Evolutionary conservation across 23 tunicate genomes (phyloP).

Genomic region (Clavelina lepadiformis): DNA sequence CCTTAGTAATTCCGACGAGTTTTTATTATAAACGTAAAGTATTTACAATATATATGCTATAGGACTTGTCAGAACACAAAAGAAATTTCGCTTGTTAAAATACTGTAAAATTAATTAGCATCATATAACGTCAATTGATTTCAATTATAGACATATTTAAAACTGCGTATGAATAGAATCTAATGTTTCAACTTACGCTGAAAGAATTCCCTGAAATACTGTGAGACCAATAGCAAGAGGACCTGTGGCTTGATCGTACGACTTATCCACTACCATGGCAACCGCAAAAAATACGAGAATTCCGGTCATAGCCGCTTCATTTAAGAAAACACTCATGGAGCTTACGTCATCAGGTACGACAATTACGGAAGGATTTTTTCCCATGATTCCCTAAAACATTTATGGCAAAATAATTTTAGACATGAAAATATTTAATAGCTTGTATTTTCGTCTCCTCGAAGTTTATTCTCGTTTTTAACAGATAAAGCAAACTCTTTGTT

Average conservation of each 20-base stretch:
- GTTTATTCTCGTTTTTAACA: no score
- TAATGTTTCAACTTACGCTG: slow-evolving; percentile 35
- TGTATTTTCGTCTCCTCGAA: no score
- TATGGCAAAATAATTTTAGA: no score
- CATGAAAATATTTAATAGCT: no score
- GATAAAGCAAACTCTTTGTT: no score
- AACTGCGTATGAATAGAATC: not conserved
- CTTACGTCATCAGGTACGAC: slow-evolving; percentile 21
- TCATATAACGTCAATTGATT: no score
- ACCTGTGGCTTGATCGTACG: slow-evolving; percentile 70
- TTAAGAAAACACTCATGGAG: slow-evolving; percentile 31
- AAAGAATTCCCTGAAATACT: slow-evolving; percentile 77
- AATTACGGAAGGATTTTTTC: slow-evolving; percentile 16
- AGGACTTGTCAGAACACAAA: not conserved
- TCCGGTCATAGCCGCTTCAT: slow-evolving; percentile 59
- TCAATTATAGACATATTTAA: no score
- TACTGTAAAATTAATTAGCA: no score
- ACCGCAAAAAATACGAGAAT: slow-evolving; percentile 56
- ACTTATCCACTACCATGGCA: slow-evolving; percentile 46
- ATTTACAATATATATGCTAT: no score
- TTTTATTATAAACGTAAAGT: no score
- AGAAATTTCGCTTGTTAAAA: no score
- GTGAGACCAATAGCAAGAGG: slow-evolving; percentile 62
- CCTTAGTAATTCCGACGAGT: no score
- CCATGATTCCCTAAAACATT: slow-evolving; percentile 30